Base-by-base conservation (phyloP, 2,113 vertebrate species). In the Panthera leo region DNA sequence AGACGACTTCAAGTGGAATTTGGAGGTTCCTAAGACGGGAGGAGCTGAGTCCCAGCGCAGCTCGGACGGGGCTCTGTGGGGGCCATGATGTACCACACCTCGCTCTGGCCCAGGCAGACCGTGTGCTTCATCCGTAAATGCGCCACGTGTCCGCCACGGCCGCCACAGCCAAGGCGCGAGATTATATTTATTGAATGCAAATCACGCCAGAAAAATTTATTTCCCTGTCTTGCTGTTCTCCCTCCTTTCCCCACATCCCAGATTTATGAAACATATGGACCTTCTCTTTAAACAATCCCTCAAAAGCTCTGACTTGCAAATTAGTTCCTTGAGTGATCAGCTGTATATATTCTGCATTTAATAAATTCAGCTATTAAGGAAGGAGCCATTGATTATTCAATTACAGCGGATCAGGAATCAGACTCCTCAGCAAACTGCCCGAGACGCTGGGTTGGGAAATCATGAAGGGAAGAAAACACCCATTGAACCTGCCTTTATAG, bases 291-390 rank as follows among this genome's bases (percentile, higher is more conserved):
- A 97, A 96, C 84, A 97, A 96, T 96, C 90, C 79, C 55, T 96
- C 94, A n/a, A 82, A 87, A 97, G 92, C 96, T 88, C 98, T 91
- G 94, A 51, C 97, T 98, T 98, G 97, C 97, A 98, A 76, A 98
- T 98, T 61, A 97, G 85, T 88, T 97, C 73, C 73, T 78, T 95
- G 97, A 98, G 90, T 87, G 97, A 98, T 88, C 95, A 95, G 85
- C 95, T 97, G 89, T 95, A 91, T 31, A 7, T 97, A 96, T 63
- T 95, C 96, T 95, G 71, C 93, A 82, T 98, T 98, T 98, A 98
- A 98, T 96, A 98, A 94, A 98, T 98, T 95, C 94, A 55, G 97
- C 95, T 98, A 97, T 98, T 98, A 98, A 97, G 97, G 97, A 96
- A 97, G 95, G 71, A 67, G 95, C 94, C 94, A 98, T 95, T 96